These are phyloP conservation scores for Sebastes steindachneri DNA, from an alignment of 2,797 vertebrate species.

Conservation along the genomic window DNA sequence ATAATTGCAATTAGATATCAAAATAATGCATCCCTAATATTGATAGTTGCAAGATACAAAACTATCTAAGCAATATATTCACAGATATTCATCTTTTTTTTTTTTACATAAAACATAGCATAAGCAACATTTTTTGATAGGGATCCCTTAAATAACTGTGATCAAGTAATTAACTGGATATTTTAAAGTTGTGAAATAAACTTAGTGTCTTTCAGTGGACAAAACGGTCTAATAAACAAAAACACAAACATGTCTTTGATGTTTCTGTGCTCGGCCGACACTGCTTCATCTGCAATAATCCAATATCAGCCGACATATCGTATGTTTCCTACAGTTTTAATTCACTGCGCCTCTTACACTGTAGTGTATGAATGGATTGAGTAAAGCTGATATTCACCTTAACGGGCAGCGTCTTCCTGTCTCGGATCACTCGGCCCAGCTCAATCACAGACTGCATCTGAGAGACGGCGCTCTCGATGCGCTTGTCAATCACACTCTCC, in stretches of 20 bases:
- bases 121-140: background rate
- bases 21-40: background rate
- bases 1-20: too few species aligned
- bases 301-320: background rate
- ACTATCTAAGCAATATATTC: background rate
- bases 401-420: slow-evolving; percentile 95
- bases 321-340: background rate
- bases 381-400: slow-evolving; percentile 83
- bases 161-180: background rate
- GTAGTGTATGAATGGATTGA: background rate
- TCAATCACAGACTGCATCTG: slow-evolving; percentile 99
- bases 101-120: background rate
- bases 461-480: slow-evolving; percentile 92
- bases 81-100: background rate
- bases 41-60: background rate
- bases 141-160: background rate
- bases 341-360: background rate
- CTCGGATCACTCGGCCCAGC: slow-evolving; percentile 95
- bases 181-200: background rate
- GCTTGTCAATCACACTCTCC: slow-evolving; percentile 93
- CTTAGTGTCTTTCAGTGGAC: background rate
- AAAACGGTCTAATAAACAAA: background rate
- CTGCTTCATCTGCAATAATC: background rate
- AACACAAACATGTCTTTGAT: background rate
- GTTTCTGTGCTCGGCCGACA: background rate